Percentiles rank a stretch among this genome's conserved stretches.
phyloP scores from a whole-genome alignment of 2,888 invertebrate species.

The Drosophila kuntzei region DNA sequence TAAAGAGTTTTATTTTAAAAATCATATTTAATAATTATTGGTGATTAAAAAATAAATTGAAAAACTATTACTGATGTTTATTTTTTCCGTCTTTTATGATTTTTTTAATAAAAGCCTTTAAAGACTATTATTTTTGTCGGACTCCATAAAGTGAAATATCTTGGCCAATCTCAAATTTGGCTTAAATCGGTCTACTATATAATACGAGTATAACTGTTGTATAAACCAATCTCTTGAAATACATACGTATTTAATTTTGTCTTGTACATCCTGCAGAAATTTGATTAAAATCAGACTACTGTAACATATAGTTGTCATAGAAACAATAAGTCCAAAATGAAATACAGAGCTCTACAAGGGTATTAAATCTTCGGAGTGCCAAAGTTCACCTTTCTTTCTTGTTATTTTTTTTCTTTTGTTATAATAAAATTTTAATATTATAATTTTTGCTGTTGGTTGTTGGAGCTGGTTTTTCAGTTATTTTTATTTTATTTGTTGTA shows the following conservation, averaged over 20 bases:
- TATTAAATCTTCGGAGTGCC: background rate
- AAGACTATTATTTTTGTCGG: too few relatives aligned
- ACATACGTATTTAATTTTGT: too few relatives aligned
- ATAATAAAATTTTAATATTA: slow-evolving; percentile 65
- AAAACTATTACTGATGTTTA: too few relatives aligned
- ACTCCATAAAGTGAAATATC: too few relatives aligned
- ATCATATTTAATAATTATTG: too few relatives aligned
- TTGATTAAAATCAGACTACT: background rate
- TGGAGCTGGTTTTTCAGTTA: slow-evolving; percentile 42
- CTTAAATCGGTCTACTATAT: too few relatives aligned
- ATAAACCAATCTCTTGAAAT: background rate
- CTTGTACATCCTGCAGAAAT: background rate
- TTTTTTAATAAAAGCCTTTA: too few relatives aligned
- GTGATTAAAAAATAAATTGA: too few relatives aligned
- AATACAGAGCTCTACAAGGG: background rate
- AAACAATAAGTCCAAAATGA: background rate
- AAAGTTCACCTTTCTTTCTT: background rate
- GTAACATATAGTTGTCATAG: background rate
- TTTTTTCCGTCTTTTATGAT: too few relatives aligned
- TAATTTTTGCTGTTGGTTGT: slow-evolving; percentile 58
- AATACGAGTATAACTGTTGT: too few relatives aligned
- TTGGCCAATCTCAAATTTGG: too few relatives aligned
- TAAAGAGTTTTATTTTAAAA: too few relatives aligned
- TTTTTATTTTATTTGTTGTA: background rate
- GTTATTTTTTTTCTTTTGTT: slow-evolving; percentile 12